Evolutionary conservation across 2,113 vertebrate genomes (phyloP).

Genomic region (Sorex araneus): DNA sequence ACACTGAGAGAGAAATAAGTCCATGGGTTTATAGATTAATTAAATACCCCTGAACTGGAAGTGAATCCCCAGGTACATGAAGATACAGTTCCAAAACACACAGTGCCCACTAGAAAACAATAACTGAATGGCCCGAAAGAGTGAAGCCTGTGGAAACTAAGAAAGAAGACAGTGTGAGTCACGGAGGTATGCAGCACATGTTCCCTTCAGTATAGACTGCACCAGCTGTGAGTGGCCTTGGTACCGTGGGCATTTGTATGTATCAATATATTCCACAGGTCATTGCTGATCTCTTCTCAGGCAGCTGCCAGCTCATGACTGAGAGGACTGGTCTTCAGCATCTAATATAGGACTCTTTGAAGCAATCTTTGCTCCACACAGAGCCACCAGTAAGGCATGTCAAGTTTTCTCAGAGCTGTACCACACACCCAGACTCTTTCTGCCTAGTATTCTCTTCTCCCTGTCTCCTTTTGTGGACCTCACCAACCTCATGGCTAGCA

Average conservation of each 20-base stretch:
- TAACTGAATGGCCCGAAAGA: too few relatives aligned
- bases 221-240: too few relatives aligned
- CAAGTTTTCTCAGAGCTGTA: not conserved
- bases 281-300: not conserved
- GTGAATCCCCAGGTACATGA: not conserved
- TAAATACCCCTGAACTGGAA: not conserved
- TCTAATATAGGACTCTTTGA: not conserved
- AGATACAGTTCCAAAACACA: not conserved
- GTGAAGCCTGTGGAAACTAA: not conserved
- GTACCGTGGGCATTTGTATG: too few relatives aligned
- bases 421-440: accelerated
- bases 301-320: not conserved
- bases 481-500: too few relatives aligned
- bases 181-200: accelerated
- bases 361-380: not conserved
- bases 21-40: not conserved
- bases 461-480: accelerated
- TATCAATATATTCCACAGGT: too few relatives aligned
- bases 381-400: not conserved
- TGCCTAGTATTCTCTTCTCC: not conserved
- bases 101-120: not conserved
- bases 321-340: not conserved
- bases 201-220: not conserved
- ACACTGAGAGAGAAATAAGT: not conserved
- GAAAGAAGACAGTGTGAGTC: not conserved